A percentile compares a stretch with the other conserved stretches of the same genome.
These are phyloP conservation scores for Limnothrissa miodon DNA, from an alignment of 2,113 vertebrate species.

Conservation along the genomic window DNA sequence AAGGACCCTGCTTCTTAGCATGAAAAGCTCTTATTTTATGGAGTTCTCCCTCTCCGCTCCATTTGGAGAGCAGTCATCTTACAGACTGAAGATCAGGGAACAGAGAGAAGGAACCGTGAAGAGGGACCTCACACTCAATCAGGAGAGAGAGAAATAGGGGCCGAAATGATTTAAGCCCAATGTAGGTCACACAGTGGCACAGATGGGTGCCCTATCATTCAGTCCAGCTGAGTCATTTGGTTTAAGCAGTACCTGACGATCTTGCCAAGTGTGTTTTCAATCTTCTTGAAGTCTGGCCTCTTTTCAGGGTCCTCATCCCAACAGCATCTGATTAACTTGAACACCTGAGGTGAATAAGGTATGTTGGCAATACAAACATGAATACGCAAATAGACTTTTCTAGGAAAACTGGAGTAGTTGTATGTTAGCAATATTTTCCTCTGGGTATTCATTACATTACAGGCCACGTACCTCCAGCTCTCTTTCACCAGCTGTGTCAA, in stretches of 20 bases:
- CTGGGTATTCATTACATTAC: background rate
- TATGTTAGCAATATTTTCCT: background rate
- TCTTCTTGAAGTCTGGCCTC: constrained; percentile 94
- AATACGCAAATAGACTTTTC: fast-evolving
- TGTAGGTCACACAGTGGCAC: background rate
- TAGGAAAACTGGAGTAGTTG: too few relatives aligned
- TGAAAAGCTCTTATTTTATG: background rate
- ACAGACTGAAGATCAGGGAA: background rate
- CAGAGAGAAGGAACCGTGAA: background rate
- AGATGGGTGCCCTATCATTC: background rate
- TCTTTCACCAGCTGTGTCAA: constrained; percentile 78
- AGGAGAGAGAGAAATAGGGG: background rate
- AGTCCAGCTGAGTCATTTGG: background rate
- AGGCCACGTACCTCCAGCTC: constrained; percentile 79
- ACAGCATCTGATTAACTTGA: constrained; percentile 82
- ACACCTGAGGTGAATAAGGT: constrained; percentile 64
- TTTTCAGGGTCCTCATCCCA: constrained; percentile 98
- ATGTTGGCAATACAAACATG: background rate
- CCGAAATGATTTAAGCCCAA: background rate
- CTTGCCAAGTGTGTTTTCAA: constrained; percentile 85
- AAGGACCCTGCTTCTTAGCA: background rate
- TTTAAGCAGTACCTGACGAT: constrained; percentile 83
- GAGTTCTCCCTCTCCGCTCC: background rate
- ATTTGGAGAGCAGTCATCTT: background rate
- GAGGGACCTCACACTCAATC: background rate